phyloP scores from a whole-genome alignment of 2,797 vertebrate species.

The Chelmon rostratus region DNA sequence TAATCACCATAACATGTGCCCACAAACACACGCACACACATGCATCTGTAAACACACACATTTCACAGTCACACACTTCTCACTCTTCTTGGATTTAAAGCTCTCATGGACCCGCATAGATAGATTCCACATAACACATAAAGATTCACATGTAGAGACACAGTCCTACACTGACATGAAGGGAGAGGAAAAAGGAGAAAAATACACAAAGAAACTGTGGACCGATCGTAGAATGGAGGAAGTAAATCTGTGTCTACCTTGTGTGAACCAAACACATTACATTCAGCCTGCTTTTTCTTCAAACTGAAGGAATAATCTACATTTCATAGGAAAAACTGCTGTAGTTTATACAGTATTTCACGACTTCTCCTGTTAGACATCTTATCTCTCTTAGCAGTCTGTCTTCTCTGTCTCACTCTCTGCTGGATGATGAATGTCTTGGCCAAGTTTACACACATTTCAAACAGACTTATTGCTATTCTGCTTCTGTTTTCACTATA shows the following conservation, averaged over 20 bases:
- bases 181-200: neutral
- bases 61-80: constrained; percentile 39
- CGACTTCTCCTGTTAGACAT: constrained; percentile 8
- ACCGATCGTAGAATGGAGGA: neutral
- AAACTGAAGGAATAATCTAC: constrained; percentile 35
- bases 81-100: constrained; percentile 20
- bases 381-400: constrained; percentile 14
- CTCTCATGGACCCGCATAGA: constrained; percentile 12
- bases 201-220: neutral
- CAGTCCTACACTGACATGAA: constrained; percentile 11
- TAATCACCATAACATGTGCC: constrained; percentile 65
- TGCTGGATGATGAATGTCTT: constrained; percentile 24
- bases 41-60: neutral
- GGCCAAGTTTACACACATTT: neutral
- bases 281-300: constrained; percentile 1
- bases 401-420: constrained; percentile 27
- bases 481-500: neutral
- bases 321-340: constrained; percentile 14
- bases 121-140: constrained; percentile 17
- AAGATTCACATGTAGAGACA: constrained; percentile 8
- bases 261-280: constrained; percentile 13
- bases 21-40: constrained; percentile 31
- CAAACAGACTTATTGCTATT: constrained; percentile 26
- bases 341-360: neutral
- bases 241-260: neutral